Evolutionary conservation across 2,888 invertebrate genomes (phyloP).

Genomic region (Acanthosepion lycidas): DNA sequence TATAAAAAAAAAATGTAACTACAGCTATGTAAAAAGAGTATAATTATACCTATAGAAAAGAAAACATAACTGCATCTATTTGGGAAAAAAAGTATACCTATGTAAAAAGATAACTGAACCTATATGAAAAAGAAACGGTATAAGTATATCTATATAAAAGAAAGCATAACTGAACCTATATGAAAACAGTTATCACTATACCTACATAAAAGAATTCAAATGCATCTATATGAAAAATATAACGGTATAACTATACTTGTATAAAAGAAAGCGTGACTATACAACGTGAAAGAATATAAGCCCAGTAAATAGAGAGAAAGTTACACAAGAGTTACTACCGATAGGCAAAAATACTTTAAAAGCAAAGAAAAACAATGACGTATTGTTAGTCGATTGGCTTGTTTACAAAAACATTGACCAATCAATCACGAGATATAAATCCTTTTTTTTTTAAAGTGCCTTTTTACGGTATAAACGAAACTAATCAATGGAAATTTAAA

Average conservation of each 20-base stretch:
- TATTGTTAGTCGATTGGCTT: neutral
- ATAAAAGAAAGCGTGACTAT: neutral
- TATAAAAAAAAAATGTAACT: too few species aligned
- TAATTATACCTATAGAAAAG: neutral
- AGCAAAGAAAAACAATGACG: neutral
- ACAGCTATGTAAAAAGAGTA: neutral
- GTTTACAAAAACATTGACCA: neutral
- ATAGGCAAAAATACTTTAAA: too few species aligned
- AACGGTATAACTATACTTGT: neutral
- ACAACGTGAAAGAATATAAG: neutral
- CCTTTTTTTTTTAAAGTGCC: neutral
- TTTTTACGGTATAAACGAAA: neutral
- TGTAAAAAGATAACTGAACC: neutral
- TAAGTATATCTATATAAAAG: neutral
- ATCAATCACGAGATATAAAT: neutral
- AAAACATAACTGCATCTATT: too few species aligned
- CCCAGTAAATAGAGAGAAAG: neutral
- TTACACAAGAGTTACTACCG: too few species aligned
- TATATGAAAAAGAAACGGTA: neutral
- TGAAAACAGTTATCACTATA: neutral
- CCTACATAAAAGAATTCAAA: neutral
- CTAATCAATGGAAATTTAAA: neutral
- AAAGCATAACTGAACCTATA: neutral
- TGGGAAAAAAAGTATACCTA: neutral
- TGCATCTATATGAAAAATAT: too few species aligned